Evolutionary conservation across 2,888 invertebrate genomes (phyloP).

Genomic region (Aphidoletes aphidimyza): DNA sequence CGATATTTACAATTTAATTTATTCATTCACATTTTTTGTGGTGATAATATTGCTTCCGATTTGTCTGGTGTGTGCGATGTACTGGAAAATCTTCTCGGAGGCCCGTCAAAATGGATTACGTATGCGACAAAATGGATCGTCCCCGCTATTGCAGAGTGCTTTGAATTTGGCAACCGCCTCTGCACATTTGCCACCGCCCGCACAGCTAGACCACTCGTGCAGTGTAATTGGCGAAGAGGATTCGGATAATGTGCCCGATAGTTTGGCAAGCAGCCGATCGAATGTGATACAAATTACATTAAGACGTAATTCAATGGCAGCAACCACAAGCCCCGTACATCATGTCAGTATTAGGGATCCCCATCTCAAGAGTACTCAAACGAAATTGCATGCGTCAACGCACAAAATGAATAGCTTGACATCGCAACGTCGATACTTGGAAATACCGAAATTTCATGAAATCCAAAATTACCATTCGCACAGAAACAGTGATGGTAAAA

Average conservation of each 20-base stretch:
- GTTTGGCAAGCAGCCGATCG: constrained; percentile 62
- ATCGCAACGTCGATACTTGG: constrained; percentile 47
- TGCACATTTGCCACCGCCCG: constrained; percentile 42
- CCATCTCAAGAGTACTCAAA: background rate
- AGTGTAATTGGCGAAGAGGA: background rate
- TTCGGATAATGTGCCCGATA: constrained; percentile 26
- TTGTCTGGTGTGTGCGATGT: constrained; percentile 66
- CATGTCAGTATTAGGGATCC: constrained; percentile 3
- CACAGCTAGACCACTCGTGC: background rate
- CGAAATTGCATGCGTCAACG: background rate
- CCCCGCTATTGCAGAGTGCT: constrained; percentile 66
- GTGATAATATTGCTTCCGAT: constrained; percentile 66
- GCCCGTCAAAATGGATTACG: constrained; percentile 66
- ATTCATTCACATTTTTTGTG: constrained; percentile 64
- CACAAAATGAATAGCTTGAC: constrained; percentile 28
- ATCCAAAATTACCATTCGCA: background rate
- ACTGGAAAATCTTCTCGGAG: constrained; percentile 67
- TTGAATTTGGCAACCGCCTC: constrained; percentile 62
- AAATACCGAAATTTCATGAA: constrained; percentile 53
- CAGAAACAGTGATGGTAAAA: constrained; percentile 58
- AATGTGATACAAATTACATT: constrained; percentile 61
- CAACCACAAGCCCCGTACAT: background rate
- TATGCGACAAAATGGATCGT: constrained; percentile 67
- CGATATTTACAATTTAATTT: constrained; percentile 61
- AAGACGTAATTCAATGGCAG: constrained; percentile 58